Percentiles rank a stretch among this genome's conserved stretches.
Evolutionary conservation across 1,140 invertebrate genomes (phyloP).

Genomic region (Neodiprion virginianus): DNA sequence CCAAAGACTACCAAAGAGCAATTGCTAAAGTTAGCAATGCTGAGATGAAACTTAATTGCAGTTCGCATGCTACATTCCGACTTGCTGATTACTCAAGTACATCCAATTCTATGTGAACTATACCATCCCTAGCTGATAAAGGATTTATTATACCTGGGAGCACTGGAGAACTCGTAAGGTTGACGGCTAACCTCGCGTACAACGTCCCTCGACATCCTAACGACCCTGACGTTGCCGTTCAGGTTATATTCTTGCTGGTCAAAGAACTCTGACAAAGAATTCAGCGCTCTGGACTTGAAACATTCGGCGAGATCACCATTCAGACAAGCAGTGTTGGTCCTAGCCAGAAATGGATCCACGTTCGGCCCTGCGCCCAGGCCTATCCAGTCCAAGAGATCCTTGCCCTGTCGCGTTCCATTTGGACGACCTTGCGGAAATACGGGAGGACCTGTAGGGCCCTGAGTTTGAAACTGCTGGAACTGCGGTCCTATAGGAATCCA

Average conservation of each 20-base stretch:
- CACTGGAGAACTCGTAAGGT: conserved; percentile 72
- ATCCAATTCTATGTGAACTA: too few species aligned
- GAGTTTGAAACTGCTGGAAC: not conserved
- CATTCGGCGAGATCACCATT: conserved; percentile 80
- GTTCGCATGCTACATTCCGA: too few species aligned
- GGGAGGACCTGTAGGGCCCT: not conserved
- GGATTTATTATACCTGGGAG: conserved; percentile 58
- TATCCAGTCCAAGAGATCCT: conserved; percentile 75
- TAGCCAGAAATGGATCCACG: conserved; percentile 77
- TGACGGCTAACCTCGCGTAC: conserved; percentile 61
- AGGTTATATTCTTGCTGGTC: conserved; percentile 64
- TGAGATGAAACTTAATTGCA: too few species aligned
- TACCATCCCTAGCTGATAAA: not conserved
- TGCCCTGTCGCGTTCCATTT: conserved; percentile 61
- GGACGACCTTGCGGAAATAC: not conserved
- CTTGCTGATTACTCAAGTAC: too few species aligned
- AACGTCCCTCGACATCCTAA: conserved; percentile 70
- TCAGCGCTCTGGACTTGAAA: conserved; percentile 78
- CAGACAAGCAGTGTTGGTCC: conserved; percentile 73
- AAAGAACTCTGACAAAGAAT: conserved; percentile 79
- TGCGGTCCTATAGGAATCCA: not conserved
- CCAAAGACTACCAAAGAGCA: too few species aligned
- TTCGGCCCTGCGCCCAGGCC: conserved; percentile 74
- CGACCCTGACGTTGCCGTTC: conserved; percentile 73
- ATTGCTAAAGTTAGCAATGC: too few species aligned